Conservation (phyloP, 2,113 vertebrate genomes). For the Xenus cinereus region DNA sequence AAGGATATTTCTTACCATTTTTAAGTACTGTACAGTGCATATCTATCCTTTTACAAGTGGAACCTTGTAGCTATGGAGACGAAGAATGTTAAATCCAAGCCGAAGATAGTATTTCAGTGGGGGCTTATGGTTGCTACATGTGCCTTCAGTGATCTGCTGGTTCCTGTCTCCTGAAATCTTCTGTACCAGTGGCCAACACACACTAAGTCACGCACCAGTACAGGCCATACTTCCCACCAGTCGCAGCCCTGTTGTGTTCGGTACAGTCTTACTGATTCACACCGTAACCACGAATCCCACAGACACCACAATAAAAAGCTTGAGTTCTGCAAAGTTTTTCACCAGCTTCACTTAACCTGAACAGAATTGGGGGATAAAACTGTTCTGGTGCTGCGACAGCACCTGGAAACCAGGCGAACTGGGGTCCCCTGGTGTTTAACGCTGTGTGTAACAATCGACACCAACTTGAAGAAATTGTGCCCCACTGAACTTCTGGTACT, state of each 20-base stretch:
- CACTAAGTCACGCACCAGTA: rapidly evolving
- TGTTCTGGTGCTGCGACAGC: neutral
- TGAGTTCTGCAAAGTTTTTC: neutral
- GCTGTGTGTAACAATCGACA: neutral
- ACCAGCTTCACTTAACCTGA: neutral
- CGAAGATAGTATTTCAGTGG: conserved; percentile 30
- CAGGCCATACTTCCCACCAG: neutral
- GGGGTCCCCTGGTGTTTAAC: neutral
- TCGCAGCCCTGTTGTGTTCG: rapidly evolving
- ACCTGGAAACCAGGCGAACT: neutral
- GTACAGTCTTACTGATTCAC: neutral
- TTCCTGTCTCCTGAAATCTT: neutral
- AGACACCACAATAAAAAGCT: rapidly evolving
- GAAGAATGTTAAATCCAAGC: conserved; percentile 48
- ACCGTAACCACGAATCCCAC: neutral
- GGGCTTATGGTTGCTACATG: neutral
- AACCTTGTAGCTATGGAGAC: conserved; percentile 72
- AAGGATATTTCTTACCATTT: neutral
- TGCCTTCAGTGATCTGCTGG: neutral
- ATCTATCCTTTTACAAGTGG: conserved; percentile 45
- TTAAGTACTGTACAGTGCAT: neutral
- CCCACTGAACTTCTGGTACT: neutral
- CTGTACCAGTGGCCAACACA: neutral
- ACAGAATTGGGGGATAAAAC: rapidly evolving
- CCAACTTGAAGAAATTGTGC: neutral